These are phyloP conservation scores for Drosophila kuntzei DNA, from an alignment of 2,888 invertebrate genomes.

Conservation along the genomic window DNA sequence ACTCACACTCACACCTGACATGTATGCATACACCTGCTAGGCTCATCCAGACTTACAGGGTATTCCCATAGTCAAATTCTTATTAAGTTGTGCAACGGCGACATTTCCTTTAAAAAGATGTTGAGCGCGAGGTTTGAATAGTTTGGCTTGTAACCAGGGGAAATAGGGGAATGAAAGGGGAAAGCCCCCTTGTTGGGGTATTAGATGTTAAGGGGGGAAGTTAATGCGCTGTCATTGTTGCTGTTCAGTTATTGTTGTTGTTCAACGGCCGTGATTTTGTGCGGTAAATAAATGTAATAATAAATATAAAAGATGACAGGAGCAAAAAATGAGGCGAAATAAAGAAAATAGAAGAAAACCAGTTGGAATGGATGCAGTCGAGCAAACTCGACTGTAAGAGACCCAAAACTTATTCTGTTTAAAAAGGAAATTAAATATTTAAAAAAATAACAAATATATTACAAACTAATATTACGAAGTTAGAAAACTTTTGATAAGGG, in stretches of 20 bases:
- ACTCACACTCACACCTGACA: background rate
- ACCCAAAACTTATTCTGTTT: background rate
- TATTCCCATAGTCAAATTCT: constrained; percentile 25
- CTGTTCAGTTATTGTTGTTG: constrained; percentile 24
- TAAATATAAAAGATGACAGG: background rate
- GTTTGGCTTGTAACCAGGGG: constrained; percentile 8
- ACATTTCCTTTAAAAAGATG: constrained; percentile 27
- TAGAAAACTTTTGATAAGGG: no score
- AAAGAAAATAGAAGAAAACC: background rate
- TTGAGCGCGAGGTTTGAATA: constrained; percentile 13
- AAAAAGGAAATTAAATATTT: background rate
- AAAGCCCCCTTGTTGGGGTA: background rate
- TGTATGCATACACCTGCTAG: background rate
- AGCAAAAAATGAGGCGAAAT: background rate
- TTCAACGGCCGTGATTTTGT: constrained; percentile 42
- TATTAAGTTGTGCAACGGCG: constrained; percentile 31
- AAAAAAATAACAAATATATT: no score
- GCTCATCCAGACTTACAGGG: background rate
- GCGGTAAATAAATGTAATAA: constrained; percentile 23
- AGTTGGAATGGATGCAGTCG: background rate
- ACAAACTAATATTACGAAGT: no score
- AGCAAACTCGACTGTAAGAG: background rate
- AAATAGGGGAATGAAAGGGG: no score
- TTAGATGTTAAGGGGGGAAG: background rate
- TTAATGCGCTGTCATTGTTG: constrained; percentile 24